Percentiles rank a stretch among this genome's conserved stretches.
phyloP scores from a whole-genome alignment of 2,888 invertebrate genomes.

The Drosophila paramelanica region DNA sequence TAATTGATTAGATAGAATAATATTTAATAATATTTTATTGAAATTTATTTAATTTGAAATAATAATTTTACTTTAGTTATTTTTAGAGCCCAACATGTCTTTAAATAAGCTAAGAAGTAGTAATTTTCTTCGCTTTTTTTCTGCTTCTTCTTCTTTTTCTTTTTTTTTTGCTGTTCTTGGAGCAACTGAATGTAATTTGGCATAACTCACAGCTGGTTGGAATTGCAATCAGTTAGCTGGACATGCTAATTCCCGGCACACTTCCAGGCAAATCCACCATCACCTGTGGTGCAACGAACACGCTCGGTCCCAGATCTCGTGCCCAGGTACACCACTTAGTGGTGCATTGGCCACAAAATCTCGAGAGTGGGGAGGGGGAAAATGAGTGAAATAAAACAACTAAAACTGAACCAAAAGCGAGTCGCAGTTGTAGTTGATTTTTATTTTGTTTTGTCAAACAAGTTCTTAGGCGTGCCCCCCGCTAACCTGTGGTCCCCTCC shows the following conservation, averaged over 20 bases:
- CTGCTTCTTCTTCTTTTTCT: background rate
- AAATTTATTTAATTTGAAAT: too few species aligned
- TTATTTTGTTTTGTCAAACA: constrained; percentile 50
- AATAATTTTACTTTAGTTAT: background rate
- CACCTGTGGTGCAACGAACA: constrained; percentile 48
- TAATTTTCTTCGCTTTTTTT: constrained; percentile 6
- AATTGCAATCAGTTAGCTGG: constrained; percentile 46
- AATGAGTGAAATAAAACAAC: constrained; percentile 8
- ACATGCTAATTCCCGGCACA: constrained; percentile 75
- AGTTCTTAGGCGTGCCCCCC: constrained; percentile 48
- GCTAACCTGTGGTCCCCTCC: constrained; percentile 7
- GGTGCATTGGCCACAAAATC: constrained; percentile 19
- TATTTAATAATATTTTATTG: too few species aligned
- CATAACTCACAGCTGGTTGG: constrained; percentile 23
- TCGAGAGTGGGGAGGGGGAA: background rate
- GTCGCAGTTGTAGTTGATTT: constrained; percentile 32
- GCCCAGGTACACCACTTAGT: constrained; percentile 52
- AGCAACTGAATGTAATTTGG: constrained; percentile 26
- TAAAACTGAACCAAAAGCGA: constrained; percentile 61
- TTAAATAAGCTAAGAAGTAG: constrained; percentile 15
- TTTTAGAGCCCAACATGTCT: constrained; percentile 7
- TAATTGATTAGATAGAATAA: too few species aligned
- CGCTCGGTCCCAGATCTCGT: constrained; percentile 26
- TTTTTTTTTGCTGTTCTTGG: background rate
- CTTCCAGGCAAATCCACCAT: constrained; percentile 62